A percentile compares a stretch with the other conserved stretches of the same genome.
These are phyloP conservation scores for Stramonita haemastoma DNA, from an alignment of 2,888 invertebrate genomes.

Conservation along the genomic window DNA sequence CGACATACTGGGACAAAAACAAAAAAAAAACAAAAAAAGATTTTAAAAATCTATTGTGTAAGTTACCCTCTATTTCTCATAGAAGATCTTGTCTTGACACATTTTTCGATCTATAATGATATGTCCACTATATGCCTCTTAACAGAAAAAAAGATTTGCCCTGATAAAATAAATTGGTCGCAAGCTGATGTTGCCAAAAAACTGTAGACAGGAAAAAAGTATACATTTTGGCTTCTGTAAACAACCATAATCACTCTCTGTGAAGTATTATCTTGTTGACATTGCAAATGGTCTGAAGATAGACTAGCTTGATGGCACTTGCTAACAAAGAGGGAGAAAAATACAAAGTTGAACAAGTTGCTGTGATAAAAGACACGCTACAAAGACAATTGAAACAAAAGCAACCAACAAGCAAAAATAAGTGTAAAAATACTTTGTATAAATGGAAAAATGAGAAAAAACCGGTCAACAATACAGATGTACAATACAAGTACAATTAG, in stretches of 20 bases:
- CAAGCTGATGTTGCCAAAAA: neutral
- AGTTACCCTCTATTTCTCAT: neutral
- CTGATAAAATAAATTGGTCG: conserved; percentile 5
- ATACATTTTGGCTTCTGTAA: neutral
- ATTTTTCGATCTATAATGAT: neutral
- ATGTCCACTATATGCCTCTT: conserved; percentile 2
- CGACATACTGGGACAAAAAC: neutral
- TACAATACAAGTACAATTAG: neutral
- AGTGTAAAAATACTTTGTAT: neutral
- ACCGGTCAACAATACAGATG: neutral
- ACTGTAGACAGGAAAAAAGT: neutral
- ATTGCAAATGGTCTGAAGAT: neutral
- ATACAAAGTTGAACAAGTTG: neutral
- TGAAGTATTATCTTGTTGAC: neutral
- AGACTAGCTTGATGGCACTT: conserved; percentile 18
- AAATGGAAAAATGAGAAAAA: neutral
- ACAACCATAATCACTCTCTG: neutral
- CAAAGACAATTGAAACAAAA: neutral
- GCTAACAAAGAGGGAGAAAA: neutral
- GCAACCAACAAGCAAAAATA: neutral
- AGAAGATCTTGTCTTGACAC: neutral
- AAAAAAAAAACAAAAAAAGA: neutral
- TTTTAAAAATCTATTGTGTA: neutral
- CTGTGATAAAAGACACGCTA: neutral
- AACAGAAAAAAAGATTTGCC: neutral